These are phyloP conservation scores for Callyntrura guangdongensis DNA, from an alignment of 2,888 invertebrate species.

Conservation along the genomic window DNA sequence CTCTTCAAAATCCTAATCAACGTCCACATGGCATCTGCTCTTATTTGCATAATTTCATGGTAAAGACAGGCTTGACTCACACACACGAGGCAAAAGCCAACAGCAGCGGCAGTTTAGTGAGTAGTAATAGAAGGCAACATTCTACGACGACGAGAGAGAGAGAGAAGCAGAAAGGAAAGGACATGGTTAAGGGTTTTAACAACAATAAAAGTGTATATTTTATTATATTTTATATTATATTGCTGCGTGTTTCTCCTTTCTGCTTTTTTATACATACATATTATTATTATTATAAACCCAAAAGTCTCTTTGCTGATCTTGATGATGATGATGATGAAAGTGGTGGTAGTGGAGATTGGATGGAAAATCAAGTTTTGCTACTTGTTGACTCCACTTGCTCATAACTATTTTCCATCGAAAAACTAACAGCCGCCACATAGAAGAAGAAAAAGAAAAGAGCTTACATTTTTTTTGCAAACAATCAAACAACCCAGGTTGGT, in stretches of 20 bases:
- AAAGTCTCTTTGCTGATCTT: not conserved
- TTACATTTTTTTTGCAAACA: constrained; percentile 38
- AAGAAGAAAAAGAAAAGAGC: constrained; percentile 15
- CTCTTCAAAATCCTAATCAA: constrained; percentile 45
- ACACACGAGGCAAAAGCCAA: not conserved
- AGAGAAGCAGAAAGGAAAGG: constrained; percentile 40
- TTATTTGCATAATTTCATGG: constrained; percentile 63
- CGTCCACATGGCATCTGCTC: constrained; percentile 64
- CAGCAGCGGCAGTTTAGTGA: not conserved
- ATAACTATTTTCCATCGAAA: constrained; percentile 33
- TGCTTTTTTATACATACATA: not conserved
- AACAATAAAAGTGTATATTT: constrained; percentile 13
- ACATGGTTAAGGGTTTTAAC: constrained; percentile 45
- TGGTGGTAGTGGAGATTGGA: constrained; percentile 5
- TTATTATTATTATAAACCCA: not conserved
- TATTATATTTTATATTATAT: not conserved
- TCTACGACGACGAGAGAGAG: not conserved
- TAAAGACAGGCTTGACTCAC: constrained; percentile 37
- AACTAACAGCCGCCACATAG: not conserved
- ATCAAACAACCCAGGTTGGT: not conserved
- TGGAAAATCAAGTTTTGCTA: constrained; percentile 68
- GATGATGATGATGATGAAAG: not conserved
- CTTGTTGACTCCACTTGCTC: constrained; percentile 66
- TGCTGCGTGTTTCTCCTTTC: not conserved
- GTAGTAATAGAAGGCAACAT: not conserved